A percentile compares a stretch with the other conserved stretches of the same genome.
Conservation (phyloP, 92 coral and sea anemone species). For the Paramuricea clavata region DNA sequence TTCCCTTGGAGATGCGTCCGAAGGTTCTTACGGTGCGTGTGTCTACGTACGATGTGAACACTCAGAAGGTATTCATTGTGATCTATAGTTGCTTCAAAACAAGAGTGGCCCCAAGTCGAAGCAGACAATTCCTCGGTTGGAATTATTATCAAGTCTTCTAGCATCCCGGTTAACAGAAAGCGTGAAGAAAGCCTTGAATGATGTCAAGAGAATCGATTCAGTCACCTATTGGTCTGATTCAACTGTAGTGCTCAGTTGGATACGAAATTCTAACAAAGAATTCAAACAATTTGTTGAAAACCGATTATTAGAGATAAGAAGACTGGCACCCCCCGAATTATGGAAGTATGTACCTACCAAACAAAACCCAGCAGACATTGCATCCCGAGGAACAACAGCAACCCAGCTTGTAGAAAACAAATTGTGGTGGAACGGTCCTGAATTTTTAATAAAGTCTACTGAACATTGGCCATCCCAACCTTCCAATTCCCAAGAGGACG, state of each 20-base stretch:
- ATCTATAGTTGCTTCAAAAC: slow-evolving; percentile 25
- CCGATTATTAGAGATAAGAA: slow-evolving; percentile 16
- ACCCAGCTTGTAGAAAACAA: slow-evolving; percentile 14
- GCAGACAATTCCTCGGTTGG: slow-evolving; percentile 54
- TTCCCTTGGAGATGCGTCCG: neutral
- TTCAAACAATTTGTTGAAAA: slow-evolving; percentile 31
- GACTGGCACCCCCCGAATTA: neutral
- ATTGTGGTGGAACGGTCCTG: slow-evolving; percentile 35
- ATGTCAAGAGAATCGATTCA: slow-evolving; percentile 35
- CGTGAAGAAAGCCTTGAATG: slow-evolving; percentile 19
- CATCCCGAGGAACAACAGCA: too few species aligned
- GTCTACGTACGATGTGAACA: neutral
- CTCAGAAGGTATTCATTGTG: neutral
- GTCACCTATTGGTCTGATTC: slow-evolving; percentile 41
- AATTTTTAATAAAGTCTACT: neutral
- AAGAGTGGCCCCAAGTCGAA: slow-evolving; percentile 52
- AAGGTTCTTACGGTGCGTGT: neutral
- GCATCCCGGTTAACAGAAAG: slow-evolving; percentile 25
- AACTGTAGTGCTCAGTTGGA: slow-evolving; percentile 37
- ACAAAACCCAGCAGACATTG: too few species aligned
- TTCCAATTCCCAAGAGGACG: neutral
- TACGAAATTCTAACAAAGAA: slow-evolving; percentile 27
- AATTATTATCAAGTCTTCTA: slow-evolving; percentile 38
- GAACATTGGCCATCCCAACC: slow-evolving; percentile 23
- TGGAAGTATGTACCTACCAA: slow-evolving; percentile 18